Conservation (phyloP, 2,797 vertebrate genomes). For the Lepilemur ruficaudatus region DNA sequence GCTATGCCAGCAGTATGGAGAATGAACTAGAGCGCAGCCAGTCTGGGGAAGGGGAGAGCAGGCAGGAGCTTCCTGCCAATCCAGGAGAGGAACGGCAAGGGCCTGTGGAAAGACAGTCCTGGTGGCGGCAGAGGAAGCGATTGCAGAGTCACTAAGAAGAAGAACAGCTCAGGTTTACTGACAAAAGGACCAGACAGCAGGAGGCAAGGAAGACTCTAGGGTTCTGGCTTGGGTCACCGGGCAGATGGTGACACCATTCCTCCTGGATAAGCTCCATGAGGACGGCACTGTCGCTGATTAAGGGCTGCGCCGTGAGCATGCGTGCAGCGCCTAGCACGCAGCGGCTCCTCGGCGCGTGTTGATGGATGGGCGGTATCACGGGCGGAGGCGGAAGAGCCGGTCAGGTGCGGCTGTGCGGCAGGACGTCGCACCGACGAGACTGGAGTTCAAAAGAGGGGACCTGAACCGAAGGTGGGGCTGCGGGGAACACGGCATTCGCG, state of each 20-base stretch:
- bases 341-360: not conserved
- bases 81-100: not conserved
- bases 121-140: not conserved
- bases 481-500: rapidly evolving
- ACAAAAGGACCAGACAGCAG: not conserved
- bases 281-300: not conserved
- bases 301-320: rapidly evolving
- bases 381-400: not conserved
- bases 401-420: not conserved
- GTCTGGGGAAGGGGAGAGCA: not conserved
- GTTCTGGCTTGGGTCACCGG: not conserved
- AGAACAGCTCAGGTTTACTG: not conserved
- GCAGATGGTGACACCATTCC: not conserved
- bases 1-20: not conserved
- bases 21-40: rapidly evolving
- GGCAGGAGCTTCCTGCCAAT: not conserved
- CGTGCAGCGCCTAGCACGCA: rapidly evolving
- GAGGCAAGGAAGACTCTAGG: not conserved
- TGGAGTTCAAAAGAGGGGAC: not conserved
- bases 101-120: not conserved
- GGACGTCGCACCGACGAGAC: rapidly evolving
- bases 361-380: rapidly evolving
- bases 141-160: not conserved
- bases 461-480: not conserved
- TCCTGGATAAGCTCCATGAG: not conserved